phyloP scores from a whole-genome alignment of 1,140 invertebrate species.

The Eumaeus atala region DNA sequence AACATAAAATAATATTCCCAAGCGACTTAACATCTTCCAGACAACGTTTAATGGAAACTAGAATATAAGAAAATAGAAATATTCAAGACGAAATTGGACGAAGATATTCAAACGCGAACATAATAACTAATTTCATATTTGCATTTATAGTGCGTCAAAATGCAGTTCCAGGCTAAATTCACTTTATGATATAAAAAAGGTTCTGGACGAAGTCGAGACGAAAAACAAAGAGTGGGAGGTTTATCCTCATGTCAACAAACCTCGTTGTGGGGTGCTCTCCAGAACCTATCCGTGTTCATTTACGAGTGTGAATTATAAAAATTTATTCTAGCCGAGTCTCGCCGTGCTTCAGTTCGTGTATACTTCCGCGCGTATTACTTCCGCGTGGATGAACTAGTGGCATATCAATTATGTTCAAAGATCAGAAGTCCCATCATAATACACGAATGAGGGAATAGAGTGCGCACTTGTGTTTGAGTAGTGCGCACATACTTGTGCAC shows the following conservation, averaged over 20 bases:
- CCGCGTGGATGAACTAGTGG: too few species aligned
- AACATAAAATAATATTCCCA: too few species aligned
- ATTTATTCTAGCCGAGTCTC: background rate
- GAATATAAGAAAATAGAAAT: too few species aligned
- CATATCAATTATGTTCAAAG: too few species aligned
- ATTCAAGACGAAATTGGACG: too few species aligned
- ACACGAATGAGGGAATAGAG: too few species aligned
- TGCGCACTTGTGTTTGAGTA: too few species aligned
- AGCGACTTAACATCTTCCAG: too few species aligned
- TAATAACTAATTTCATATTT: slow-evolving; percentile 9
- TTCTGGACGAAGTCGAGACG: slow-evolving; percentile 37
- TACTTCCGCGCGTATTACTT: background rate
- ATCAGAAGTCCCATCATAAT: too few species aligned
- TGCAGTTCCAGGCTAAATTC: slow-evolving; percentile 17
- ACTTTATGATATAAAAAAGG: slow-evolving; percentile 46
- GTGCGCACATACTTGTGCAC: too few species aligned
- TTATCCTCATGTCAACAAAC: slow-evolving; percentile 42
- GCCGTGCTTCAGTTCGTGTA: background rate
- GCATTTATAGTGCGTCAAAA: slow-evolving; percentile 1
- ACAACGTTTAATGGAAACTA: too few species aligned
- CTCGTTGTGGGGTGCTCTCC: slow-evolving; percentile 23
- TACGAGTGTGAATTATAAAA: slow-evolving; percentile 36
- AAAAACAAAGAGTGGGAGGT: slow-evolving; percentile 32
- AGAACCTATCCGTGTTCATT: slow-evolving; percentile 37
- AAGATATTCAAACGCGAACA: background rate